Evolutionary conservation across 2,888 invertebrate genomes (phyloP), one percentile per base, ranked within the genome.

Genomic region (Lycophotia porphyrea): DNA sequence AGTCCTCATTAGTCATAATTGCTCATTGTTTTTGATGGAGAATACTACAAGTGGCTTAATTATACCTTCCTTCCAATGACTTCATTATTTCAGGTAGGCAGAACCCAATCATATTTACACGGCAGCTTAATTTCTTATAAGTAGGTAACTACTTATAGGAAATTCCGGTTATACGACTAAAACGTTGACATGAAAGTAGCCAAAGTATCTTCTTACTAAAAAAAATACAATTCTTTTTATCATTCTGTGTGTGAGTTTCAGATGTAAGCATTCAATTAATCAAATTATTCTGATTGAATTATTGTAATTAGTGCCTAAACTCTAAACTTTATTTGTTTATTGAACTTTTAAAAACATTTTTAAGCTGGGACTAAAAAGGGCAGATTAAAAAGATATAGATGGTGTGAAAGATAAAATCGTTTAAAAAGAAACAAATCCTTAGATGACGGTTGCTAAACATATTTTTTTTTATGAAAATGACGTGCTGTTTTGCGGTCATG

Each of bases 1-100:
- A 60, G 18, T 11, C 18, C 47, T 84, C 81, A 80, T 76, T 72
- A 80, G 34, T 74, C 31, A 71, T 85, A 84, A 86, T 77, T 77
- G 77, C 74, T 71, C 71, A 76, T 84, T 81, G 79, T 84, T 74
- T 76, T 69, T 55, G 68, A 83, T 79, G 68, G 13, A 61, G 67
- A 49, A 21, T 66, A 70, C 7, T 7, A 27, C 15, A 34, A 15
- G 31, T 3, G 42, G 49, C n/a, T 2, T 75, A 58, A 71, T 55
- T 84, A 78, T 52, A 47, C 5, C 13, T 24, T n/a, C 18, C 18
- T 64, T 18, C 5, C 27, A 58, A 66, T 84, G 69, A 58, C 34
- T 58, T 52, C n/a, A 71, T 80, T 21, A 67, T 74, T 74, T 70
- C 49, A 70, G 36, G 21, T n/a, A n/a, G 24, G 27, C 11, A 24